A percentile compares a stretch with the other conserved stretches of the same genome.
phyloP scores from a whole-genome alignment of 2,113 vertebrate species.

The cat (Felis catus) region DNA sequence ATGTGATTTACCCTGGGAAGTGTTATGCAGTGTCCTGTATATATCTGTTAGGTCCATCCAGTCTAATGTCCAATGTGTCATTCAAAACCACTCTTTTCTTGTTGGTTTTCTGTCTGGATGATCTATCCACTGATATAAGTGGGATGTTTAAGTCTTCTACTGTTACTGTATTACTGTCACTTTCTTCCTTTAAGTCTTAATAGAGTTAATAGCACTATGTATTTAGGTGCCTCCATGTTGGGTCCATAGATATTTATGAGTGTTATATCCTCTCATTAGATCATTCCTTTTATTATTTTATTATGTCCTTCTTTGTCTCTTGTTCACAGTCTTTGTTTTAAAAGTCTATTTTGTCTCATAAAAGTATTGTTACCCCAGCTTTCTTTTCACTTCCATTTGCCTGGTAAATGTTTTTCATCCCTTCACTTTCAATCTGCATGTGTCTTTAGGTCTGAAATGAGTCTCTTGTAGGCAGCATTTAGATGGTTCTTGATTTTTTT shows the following conservation, averaged over 20 bases:
- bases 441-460: neutral
- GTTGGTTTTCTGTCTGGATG: neutral
- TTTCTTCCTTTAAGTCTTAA: neutral
- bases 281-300: neutral
- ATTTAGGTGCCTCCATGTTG: neutral
- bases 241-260: neutral
- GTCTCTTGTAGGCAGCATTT: neutral
- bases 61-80: neutral
- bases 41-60: neutral
- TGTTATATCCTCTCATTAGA: neutral
- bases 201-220: neutral
- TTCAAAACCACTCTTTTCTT: neutral
- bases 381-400: neutral
- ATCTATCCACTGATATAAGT: neutral
- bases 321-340: neutral
- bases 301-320: neutral
- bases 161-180: neutral
- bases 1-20: neutral
- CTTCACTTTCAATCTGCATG: neutral
- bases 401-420: neutral
- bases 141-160: neutral
- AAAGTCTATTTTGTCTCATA: neutral
- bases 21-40: neutral
- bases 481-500: neutral
- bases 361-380: neutral